These are phyloP conservation scores for Pseudomyrmex dendroicus DNA, from an alignment of 1,140 invertebrate species.

Conservation along the genomic window DNA sequence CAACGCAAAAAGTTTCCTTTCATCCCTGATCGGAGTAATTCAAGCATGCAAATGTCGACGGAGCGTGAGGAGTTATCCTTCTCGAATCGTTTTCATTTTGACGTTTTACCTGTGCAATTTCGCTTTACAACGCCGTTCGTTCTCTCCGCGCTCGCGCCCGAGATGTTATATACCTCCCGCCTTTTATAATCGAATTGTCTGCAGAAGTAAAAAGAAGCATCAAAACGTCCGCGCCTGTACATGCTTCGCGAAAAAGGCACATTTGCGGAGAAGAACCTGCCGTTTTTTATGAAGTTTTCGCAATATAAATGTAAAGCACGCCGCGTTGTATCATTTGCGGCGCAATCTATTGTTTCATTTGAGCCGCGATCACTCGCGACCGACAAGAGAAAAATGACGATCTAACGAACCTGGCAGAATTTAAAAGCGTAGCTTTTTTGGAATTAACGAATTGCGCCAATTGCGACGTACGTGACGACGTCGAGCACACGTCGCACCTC, in stretches of 20 bases:
- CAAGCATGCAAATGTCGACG: background rate
- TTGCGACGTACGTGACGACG: too few relatives aligned
- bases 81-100: constrained; percentile 6
- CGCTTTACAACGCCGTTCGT: background rate
- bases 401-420: too few relatives aligned
- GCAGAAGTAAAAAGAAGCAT: constrained; percentile 8
- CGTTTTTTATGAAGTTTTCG: constrained; percentile 12
- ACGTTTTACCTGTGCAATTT: constrained; percentile 18
- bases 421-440: too few relatives aligned
- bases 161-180: background rate
- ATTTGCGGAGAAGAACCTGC: background rate
- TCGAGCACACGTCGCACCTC: too few relatives aligned
- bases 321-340: background rate
- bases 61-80: background rate
- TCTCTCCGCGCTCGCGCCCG: background rate
- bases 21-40: background rate
- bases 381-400: background rate
- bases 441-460: too few relatives aligned
- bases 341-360: constrained; percentile 4
- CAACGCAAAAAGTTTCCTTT: background rate
- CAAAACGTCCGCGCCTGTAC: background rate
- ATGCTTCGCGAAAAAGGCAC: background rate
- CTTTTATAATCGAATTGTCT: constrained; percentile 7
- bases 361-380: background rate
- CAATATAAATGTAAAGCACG: background rate